Evolutionary conservation across 2,888 invertebrate species (phyloP), one percentile per base, ranked within the genome.

Genomic region (Cryptocheilus praepositus): DNA sequence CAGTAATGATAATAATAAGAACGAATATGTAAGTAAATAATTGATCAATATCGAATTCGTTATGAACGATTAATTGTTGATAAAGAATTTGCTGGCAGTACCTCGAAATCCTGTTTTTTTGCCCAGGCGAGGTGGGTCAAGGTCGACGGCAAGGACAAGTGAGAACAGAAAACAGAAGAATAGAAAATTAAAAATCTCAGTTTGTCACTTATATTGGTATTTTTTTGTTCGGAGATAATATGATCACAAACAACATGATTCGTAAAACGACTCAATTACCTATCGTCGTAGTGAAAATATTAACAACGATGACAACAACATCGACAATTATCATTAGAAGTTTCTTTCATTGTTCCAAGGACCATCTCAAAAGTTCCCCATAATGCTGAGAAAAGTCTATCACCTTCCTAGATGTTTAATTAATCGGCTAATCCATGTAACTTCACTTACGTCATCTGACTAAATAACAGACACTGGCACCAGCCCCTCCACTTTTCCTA

Each of bases 61-160:
- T 85, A 86, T 83, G 85, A 85, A 87, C 84, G 86, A 83, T 86
- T 82, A 85, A 84, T 85, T 81, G 80, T 85, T 87, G 83, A 82
- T 81, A 49, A 36, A 16, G 8, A 49, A 36, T 49, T 49, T 16
- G 36, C 36, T 36, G 36, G 36, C 84, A 86, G 91, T 95, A 95
- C 95, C 95, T 95, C 95, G 93, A 95, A 95, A 92, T 95, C 95
- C 95, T 93, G 92, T 89, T 36, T 36, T n/a, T 36, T 91, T 91
- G 91, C 91, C 91, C 92, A 91, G 91, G 91, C 91, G 91, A 36
- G 36, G 11, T 36, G 85, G 85, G 84, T 90, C 91, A 49, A 90
- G 91, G 92, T 91, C 89, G 90, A 91, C 92, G 92, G 92, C 92
- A 91, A 91, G 91, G 91, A 91, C 91, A 91, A 92, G 91, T 90